Evolutionary conservation across 1,140 invertebrate species (phyloP).

Genomic region (Theocolax elegans): DNA sequence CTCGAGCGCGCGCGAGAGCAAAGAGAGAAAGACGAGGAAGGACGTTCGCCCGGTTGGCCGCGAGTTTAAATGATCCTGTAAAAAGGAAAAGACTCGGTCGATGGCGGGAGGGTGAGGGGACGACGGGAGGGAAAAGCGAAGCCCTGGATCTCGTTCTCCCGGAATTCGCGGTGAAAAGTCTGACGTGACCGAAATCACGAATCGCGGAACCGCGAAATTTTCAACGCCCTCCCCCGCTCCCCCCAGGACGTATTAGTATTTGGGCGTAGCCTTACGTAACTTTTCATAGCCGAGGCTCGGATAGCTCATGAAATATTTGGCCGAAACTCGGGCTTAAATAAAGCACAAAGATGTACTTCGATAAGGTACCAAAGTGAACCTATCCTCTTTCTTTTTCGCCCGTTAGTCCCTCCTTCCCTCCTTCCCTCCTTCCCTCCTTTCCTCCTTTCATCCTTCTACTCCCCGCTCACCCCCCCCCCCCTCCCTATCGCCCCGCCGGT

Average conservation of each 20-base stretch:
- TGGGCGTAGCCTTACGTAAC: no score
- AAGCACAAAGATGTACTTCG: no score
- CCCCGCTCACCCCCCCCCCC: background rate
- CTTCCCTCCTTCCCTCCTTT: background rate
- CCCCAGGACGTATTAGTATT: no score
- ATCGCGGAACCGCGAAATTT: constrained; percentile 37
- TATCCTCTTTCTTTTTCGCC: no score
- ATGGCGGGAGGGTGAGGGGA: background rate
- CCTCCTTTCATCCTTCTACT: constrained; percentile 20
- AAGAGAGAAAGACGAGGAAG: background rate
- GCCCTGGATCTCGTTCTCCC: no score
- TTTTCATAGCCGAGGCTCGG: no score
- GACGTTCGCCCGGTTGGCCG: background rate
- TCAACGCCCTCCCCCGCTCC: no score
- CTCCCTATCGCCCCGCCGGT: background rate
- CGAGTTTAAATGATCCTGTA: constrained; percentile 38
- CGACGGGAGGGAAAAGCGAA: no score
- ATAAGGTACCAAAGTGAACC: no score
- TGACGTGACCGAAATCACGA: constrained; percentile 55
- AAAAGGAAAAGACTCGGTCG: constrained; percentile 32
- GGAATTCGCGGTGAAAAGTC: constrained; percentile 5
- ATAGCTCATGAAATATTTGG: no score
- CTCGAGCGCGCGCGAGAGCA: constrained; percentile 11
- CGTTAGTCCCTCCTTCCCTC: no score
- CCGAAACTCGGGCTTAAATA: no score